Base-by-base conservation (phyloP, 2,888 invertebrate genomes). In the Galeruca laticollis region DNA sequence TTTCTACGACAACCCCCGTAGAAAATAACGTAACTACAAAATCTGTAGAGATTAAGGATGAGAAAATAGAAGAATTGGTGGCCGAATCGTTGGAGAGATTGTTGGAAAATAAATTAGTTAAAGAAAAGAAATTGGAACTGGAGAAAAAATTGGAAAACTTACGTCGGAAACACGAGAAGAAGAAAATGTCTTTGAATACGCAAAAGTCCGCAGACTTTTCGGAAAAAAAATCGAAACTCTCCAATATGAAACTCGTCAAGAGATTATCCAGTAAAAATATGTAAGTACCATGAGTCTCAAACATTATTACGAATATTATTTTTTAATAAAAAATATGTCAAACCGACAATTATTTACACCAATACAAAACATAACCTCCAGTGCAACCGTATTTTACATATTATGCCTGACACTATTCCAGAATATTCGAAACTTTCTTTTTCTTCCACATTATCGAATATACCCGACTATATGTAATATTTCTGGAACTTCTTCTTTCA, bases 111-210 rank as follows among this genome's bases (percentile, higher is more conserved):
- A 97, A 97, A 85, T 59, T 90, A 51, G 94, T 96, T 13, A 91
- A 91, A 66, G 96, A 97, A 79, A 95, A 95, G 81, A 90, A 92
- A 52, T 81, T 90, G 0, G 97, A 97, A 83, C 86, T 97, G 75
- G 94, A 96, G 66, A 95, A 96, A 82, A 97, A 97, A 82, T 84
- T 98, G 67, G 96, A 97, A 78, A 88, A 91, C 33, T 82, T 97
- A 69, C 88, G 92, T 64, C 92, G 94, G 81, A 95, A 95, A 78
- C 92, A 93, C 80, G 94, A 94, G 77, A 94, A 94, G 85, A 93
- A 93, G 78, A 90, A 89, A 80, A 81, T 88, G 51, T 90, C 91
- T 68, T 71, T 86, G 56, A 88, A 88, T 70, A 86, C 88, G 0
- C 90, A 89, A 77, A 88, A 89, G 68, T 89, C 88, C 0, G 85